phyloP scores from a whole-genome alignment of 2,113 vertebrate species.

The Probosciger aterrimus region DNA sequence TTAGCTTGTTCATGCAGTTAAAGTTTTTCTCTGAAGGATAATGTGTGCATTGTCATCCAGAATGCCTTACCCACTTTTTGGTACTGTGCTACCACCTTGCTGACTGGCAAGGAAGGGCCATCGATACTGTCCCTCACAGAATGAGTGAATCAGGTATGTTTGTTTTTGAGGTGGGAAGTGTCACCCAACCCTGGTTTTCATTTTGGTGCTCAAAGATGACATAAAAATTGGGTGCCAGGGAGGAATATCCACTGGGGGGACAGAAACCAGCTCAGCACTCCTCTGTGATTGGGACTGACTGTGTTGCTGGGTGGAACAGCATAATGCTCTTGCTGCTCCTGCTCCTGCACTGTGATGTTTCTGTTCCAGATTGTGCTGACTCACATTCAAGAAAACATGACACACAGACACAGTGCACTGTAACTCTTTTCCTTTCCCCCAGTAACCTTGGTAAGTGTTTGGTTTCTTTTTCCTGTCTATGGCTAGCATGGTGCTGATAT shows the following conservation, averaged over 20 bases:
- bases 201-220: not conserved
- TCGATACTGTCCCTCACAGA: not conserved
- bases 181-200: not conserved
- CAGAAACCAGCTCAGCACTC: slow-evolving; percentile 21
- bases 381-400: slow-evolving; percentile 46
- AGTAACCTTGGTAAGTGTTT: not conserved
- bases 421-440: slow-evolving; percentile 5
- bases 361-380: slow-evolving; percentile 55
- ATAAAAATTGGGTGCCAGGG: not conserved
- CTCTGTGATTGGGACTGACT: slow-evolving; percentile 37
- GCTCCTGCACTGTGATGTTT: slow-evolving; percentile 18
- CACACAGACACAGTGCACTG: not conserved
- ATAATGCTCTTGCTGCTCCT: slow-evolving; percentile 25
- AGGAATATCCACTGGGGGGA: not conserved
- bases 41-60: not conserved
- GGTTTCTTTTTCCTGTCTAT: slow-evolving; percentile 34
- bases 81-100: not conserved
- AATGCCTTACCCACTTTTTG: not conserved
- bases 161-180: not conserved
- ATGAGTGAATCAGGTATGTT: not conserved
- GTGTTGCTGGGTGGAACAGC: slow-evolving; percentile 57
- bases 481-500: not conserved
- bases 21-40: not conserved
- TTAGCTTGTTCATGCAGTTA: not conserved
- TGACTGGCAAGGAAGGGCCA: not conserved